Evolutionary conservation across 2,113 vertebrate genomes (phyloP).

Genomic region (Oriolus oriolus): DNA sequence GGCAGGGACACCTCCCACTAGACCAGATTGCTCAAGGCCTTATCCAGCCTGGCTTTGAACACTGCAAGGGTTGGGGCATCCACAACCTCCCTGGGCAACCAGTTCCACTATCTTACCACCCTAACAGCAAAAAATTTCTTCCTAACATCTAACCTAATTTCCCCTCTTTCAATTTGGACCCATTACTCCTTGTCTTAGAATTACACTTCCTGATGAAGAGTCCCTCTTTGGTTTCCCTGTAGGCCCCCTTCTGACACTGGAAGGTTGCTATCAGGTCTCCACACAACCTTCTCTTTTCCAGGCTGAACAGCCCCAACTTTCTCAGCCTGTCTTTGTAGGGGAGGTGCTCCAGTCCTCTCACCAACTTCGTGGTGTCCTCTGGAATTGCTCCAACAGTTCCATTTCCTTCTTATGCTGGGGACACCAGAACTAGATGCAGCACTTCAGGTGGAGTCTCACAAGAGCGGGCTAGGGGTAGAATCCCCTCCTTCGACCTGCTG

Average conservation of each 20-base stretch:
- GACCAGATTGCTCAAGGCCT: not conserved
- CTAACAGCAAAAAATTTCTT: not conserved
- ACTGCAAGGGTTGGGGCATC: not conserved
- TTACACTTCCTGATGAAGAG: not conserved
- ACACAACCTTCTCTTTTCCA: not conserved
- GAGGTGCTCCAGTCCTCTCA: not conserved
- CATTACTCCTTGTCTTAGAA: not conserved
- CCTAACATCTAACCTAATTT: not conserved
- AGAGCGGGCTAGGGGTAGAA: not conserved
- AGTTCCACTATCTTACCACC: not conserved
- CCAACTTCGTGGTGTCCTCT: not conserved
- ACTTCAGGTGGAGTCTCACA: not conserved
- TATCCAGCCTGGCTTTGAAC: not conserved
- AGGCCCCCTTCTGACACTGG: not conserved
- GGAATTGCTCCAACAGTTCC: not conserved
- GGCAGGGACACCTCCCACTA: not conserved
- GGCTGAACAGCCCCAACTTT: not conserved
- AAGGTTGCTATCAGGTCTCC: not conserved
- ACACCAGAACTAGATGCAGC: not conserved
- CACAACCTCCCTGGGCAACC: not conserved
- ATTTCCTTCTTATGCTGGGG: not conserved
- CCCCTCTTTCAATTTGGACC: not conserved
- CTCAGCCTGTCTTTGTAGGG: not conserved
- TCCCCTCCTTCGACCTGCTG: not conserved
- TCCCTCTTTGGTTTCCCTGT: not conserved